Percentiles rank a stretch among this genome's conserved stretches.
phyloP scores from a whole-genome alignment of 2,113 vertebrate genomes.

The Heterotilapia buettikoferi region DNA sequence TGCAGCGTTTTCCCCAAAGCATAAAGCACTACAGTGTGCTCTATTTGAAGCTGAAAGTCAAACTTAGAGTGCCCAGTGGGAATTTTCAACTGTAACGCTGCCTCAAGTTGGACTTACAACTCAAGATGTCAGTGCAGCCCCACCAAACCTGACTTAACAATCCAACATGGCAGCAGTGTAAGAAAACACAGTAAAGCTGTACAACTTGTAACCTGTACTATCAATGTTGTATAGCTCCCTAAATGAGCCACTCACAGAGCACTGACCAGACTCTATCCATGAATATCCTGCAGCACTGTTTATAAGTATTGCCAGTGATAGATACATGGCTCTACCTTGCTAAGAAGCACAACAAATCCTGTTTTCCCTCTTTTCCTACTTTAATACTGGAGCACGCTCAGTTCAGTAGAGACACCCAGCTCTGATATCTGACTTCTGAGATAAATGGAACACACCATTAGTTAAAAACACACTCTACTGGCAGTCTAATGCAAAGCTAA shows the following conservation, averaged over 20 bases:
- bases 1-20: constrained; percentile 27
- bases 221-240: neutral
- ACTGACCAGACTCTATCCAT: neutral
- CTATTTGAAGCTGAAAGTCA: neutral
- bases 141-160: neutral
- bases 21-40: neutral
- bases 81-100: neutral
- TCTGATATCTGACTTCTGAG: neutral
- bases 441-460: neutral
- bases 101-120: neutral
- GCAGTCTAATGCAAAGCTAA: neutral
- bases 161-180: neutral
- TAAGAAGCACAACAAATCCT: neutral
- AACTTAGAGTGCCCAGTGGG: neutral
- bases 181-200: neutral
- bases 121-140: neutral
- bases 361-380: neutral
- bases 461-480: neutral
- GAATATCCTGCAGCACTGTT: neutral
- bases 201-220: neutral
- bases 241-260: neutral
- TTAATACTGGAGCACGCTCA: neutral
- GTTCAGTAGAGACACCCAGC: neutral
- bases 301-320: neutral
- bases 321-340: neutral